Conservation (phyloP, 2,797 vertebrate species). For the Oreortyx pictus region DNA sequence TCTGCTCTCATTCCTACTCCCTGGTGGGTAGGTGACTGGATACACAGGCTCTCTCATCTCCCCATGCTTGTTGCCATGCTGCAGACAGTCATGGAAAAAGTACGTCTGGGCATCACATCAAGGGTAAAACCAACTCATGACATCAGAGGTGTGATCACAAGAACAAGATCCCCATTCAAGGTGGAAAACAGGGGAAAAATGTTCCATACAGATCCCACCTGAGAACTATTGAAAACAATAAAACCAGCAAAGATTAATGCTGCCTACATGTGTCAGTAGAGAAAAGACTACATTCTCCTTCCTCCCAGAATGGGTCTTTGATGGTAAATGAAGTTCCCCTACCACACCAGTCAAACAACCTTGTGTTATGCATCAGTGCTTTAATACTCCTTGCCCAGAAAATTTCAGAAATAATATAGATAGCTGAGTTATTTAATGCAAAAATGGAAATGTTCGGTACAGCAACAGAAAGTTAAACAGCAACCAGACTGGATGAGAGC, state of each 20-base stretch:
- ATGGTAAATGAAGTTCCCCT: neutral
- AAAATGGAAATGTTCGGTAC: neutral
- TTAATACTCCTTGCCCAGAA: neutral
- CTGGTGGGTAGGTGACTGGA: neutral
- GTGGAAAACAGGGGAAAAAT: neutral
- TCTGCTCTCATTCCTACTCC: neutral
- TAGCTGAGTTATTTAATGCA: neutral
- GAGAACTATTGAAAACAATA: slow-evolving; percentile 24
- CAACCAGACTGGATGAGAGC: neutral
- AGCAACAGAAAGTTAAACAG: neutral
- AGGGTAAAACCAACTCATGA: slow-evolving; percentile 3
- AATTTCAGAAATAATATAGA: neutral
- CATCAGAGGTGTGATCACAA: neutral
- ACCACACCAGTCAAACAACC: neutral
- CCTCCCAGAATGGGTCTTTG: neutral
- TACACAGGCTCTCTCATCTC: neutral
- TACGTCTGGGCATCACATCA: neutral
- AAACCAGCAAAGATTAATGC: slow-evolving; percentile 16
- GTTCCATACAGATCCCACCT: neutral
- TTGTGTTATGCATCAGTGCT: neutral
- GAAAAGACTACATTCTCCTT: neutral
- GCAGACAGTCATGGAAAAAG: neutral
- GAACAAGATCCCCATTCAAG: slow-evolving; percentile 48
- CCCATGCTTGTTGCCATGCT: neutral
- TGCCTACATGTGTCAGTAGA: neutral